Percentiles rank a stretch among this genome's conserved stretches.
These are phyloP conservation scores for Xyrauchen texanus DNA, from an alignment of 2,113 vertebrate genomes.

Conservation along the genomic window DNA sequence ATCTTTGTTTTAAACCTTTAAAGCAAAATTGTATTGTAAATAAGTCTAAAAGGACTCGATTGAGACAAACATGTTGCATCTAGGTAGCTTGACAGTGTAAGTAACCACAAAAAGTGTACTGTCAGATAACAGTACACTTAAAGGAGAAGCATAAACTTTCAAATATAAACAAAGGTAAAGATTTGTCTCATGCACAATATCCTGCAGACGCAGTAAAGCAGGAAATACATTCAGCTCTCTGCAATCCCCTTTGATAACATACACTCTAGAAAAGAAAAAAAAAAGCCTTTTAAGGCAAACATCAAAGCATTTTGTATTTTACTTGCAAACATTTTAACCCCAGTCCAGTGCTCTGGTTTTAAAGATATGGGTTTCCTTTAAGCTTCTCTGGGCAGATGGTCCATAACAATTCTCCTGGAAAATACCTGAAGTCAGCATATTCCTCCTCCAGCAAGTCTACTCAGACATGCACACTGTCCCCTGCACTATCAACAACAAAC, in stretches of 20 bases:
- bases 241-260: too few species aligned
- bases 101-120: neutral
- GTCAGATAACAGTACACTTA: slow-evolving; percentile 5
- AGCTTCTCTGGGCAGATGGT: slow-evolving; percentile 69
- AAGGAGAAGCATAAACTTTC: slow-evolving; percentile 33
- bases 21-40: neutral
- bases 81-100: neutral
- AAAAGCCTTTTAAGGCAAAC: slow-evolving; percentile 46
- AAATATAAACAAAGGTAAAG: slow-evolving; percentile 46
- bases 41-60: neutral
- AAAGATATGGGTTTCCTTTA: slow-evolving; percentile 74
- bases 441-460: slow-evolving; percentile 65
- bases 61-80: slow-evolving; percentile 4
- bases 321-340: slow-evolving; percentile 58
- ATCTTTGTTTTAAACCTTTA: slow-evolving; percentile 14
- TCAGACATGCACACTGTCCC: slow-evolving; percentile 65
- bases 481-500: slow-evolving; percentile 72
- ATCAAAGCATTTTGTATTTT: slow-evolving; percentile 63
- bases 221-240: too few species aligned
- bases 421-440: slow-evolving; percentile 80
- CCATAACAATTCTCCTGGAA: slow-evolving; percentile 69
- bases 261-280: too few species aligned
- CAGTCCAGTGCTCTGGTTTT: slow-evolving; percentile 57
- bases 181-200: slow-evolving; percentile 35
- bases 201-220: too few species aligned